A percentile compares a stretch with the other conserved stretches of the same genome.
Conservation (phyloP, 2,113 vertebrate genomes). For the Percopsis transmontana region DNA sequence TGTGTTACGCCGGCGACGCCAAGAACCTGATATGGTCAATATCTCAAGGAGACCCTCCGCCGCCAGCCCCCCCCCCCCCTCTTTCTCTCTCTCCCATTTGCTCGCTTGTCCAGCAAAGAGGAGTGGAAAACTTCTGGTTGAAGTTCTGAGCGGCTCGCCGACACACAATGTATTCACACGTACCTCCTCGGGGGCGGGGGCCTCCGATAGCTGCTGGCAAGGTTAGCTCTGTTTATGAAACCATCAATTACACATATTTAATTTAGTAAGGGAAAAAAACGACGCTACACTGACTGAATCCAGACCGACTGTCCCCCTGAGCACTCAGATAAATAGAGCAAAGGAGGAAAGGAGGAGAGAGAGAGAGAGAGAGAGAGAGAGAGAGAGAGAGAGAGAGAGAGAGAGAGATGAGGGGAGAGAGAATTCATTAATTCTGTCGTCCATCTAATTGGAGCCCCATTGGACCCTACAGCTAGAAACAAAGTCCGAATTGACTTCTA, state of each 20-base stretch:
- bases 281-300: slow-evolving; percentile 66
- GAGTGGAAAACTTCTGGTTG: slow-evolving; percentile 37
- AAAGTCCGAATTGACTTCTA: slow-evolving; percentile 67
- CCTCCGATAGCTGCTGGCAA: slow-evolving; percentile 68
- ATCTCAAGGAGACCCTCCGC: slow-evolving; percentile 34
- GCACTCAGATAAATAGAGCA: slow-evolving; percentile 75
- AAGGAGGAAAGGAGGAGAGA: slow-evolving; percentile 51
- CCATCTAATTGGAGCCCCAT: slow-evolving; percentile 73
- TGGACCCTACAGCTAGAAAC: slow-evolving; percentile 68
- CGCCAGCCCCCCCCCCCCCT: slow-evolving; percentile 12
- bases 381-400: slow-evolving; percentile 21
- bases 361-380: slow-evolving; percentile 36
- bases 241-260: slow-evolving; percentile 77
- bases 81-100: slow-evolving; percentile 5
- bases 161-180: slow-evolving; percentile 54
- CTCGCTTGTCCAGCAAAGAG: slow-evolving; percentile 4
- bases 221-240: slow-evolving; percentile 76
- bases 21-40: slow-evolving; percentile 58
- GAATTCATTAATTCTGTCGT: slow-evolving; percentile 73
- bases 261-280: slow-evolving; percentile 70
- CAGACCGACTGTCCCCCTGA: slow-evolving; percentile 75
- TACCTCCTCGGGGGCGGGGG: slow-evolving; percentile 45
- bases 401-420: slow-evolving; percentile 42
- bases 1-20: slow-evolving; percentile 44
- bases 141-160: slow-evolving; percentile 27